Evolutionary conservation across 2,888 invertebrate genomes (phyloP), one percentile per base, ranked within the genome.

Genomic region (Latheticus oryzae): DNA sequence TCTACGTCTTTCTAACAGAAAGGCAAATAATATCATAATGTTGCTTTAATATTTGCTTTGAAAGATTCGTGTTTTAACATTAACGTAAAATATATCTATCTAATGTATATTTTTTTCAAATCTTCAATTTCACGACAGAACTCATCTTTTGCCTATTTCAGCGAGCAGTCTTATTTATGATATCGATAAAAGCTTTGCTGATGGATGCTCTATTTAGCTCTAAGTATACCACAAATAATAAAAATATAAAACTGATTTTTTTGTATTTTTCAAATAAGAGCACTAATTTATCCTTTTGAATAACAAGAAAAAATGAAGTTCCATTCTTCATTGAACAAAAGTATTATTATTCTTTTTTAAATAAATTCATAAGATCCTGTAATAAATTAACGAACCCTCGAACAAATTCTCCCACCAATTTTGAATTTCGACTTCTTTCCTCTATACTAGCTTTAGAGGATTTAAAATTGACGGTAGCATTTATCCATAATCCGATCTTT

Each of bases 11-110:
- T 11, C 48, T 16, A 33, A 53, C 57, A 35, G 47, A 53, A 53
- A 40, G 19, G 53, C 40, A 58, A 58, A 58, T 53, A 58, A 58
- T 58, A 58, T 52, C 47, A 58, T 35, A 47, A 58, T 42, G 58
- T 53, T 53, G 47, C 53, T 42, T 52, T 58, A 58, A 53, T 58
- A 58, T 58, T 58, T 53, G 47, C 52, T 30, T 53, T 58, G 19
- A 30, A 17, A 37, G 32, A 55, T 40, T 55, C 38, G 47, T 15
- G 30, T 16, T 11, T 45, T 9, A 5, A 13, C 43, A 54, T 54
- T 54, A 54, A 47, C 45, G 47, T 54, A 28, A 47, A 54, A 47
- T 21, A 28, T 16, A 45, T 54, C 21, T 42, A 42, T 35, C 23
- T 33, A 30, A 45, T 32, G 30, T 16, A 13, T n/a, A n/a, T n/a